A percentile compares a stretch with the other conserved stretches of the same genome.
Evolutionary conservation across 2,113 vertebrate genomes (phyloP).

Genomic region (Podarcis cretensis): DNA sequence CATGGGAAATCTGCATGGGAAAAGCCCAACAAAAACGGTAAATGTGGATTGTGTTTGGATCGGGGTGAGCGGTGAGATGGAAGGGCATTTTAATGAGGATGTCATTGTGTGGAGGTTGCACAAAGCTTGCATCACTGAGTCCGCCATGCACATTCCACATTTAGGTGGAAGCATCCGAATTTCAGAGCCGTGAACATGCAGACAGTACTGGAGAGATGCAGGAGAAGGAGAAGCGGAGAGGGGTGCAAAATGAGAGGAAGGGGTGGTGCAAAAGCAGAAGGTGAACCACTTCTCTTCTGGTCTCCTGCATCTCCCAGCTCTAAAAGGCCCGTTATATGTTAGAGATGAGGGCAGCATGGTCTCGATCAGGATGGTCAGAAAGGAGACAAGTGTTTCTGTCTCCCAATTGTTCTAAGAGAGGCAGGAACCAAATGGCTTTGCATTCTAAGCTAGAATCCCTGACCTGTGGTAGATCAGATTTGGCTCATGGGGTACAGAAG

Average conservation of each 20-base stretch:
- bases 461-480: not conserved
- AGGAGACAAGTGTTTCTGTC: not conserved
- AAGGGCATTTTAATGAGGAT: too few relatives aligned
- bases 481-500: not conserved
- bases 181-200: not conserved
- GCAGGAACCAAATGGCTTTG: not conserved
- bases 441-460: not conserved
- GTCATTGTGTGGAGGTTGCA: too few relatives aligned
- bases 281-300: not conserved
- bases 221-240: not conserved
- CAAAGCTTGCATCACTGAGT: too few relatives aligned
- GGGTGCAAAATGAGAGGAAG: not conserved
- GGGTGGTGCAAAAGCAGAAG: not conserved
- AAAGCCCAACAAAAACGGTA: too few relatives aligned
- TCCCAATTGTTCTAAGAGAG: not conserved
- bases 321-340: not conserved
- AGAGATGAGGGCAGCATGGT: not conserved
- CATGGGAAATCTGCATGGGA: too few relatives aligned
- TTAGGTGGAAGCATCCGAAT: not conserved
- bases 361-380: not conserved
- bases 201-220: fast-evolving
- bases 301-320: not conserved
- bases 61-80: too few relatives aligned
- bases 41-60: too few relatives aligned
- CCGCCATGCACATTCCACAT: too few relatives aligned